phyloP scores from a whole-genome alignment of 1,140 invertebrate genomes.

The Ceratoteleas bidentatus region DNA sequence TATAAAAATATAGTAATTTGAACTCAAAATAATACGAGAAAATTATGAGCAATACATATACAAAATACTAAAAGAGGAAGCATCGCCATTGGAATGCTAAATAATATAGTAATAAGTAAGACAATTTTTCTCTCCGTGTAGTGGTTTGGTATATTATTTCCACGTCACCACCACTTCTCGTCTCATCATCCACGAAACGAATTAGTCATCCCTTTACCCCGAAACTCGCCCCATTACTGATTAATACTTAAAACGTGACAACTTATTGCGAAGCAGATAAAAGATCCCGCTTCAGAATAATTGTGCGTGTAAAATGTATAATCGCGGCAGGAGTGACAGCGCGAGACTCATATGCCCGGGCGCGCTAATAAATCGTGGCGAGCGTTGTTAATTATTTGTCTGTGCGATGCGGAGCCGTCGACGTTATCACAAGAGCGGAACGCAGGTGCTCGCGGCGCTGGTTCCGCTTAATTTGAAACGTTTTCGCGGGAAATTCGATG shows the following conservation, averaged over 20 bases:
- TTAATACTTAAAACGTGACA: conserved; percentile 11
- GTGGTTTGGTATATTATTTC: too few relatives aligned
- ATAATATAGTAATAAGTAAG: too few relatives aligned
- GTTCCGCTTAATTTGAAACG: conserved; percentile 70
- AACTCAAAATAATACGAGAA: too few relatives aligned
- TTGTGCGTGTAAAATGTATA: conserved; percentile 35
- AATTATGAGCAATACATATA: too few relatives aligned
- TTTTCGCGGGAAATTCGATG: conserved; percentile 67
- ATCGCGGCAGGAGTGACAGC: conserved; percentile 42
- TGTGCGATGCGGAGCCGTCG: conserved; percentile 46
- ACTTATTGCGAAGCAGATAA: conserved; percentile 18
- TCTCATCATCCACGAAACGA: too few relatives aligned
- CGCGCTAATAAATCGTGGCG: conserved; percentile 56
- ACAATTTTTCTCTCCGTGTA: too few relatives aligned
- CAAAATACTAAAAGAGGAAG: too few relatives aligned
- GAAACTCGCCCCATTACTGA: conserved; percentile 1
- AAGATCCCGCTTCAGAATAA: conserved; percentile 30
- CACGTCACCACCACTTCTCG: too few relatives aligned
- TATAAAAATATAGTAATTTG: too few relatives aligned
- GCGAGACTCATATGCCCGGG: conserved; percentile 52
- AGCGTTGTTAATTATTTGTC: conserved; percentile 65
- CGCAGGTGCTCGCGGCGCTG: conserved; percentile 59
- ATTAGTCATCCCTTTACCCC: too few relatives aligned
- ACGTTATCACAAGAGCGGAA: conserved; percentile 62
- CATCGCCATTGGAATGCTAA: too few relatives aligned